Conservation (phyloP, 1,140 invertebrate species). For the Heliothis subflexa region DNA sequence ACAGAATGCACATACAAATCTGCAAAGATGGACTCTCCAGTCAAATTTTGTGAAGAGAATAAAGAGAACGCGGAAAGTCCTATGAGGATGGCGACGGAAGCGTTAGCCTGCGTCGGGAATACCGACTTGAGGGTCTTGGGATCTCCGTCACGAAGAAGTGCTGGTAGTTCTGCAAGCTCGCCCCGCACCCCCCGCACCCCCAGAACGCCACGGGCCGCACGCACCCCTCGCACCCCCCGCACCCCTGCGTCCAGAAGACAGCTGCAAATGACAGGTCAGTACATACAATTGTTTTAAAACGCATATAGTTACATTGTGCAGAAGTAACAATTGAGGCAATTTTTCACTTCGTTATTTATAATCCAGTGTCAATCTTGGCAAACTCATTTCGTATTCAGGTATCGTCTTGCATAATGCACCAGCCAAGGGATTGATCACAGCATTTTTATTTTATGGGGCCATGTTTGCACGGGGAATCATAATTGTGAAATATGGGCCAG, state of each 20-base stretch:
- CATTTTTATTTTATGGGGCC: conserved; percentile 39
- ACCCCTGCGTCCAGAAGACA: conserved; percentile 81
- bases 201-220: conserved; percentile 69
- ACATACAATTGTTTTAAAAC: conserved; percentile 36
- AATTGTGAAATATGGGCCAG: conserved; percentile 46
- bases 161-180: conserved; percentile 68
- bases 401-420: conserved; percentile 41
- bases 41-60: conserved; percentile 79
- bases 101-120: conserved; percentile 76
- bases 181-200: conserved; percentile 77
- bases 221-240: conserved; percentile 77
- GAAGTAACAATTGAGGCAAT: conserved; percentile 30
- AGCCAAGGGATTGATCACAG: conserved; percentile 35
- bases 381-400: conserved; percentile 45
- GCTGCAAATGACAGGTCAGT: conserved; percentile 82
- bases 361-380: conserved; percentile 35
- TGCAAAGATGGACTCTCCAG: conserved; percentile 77
- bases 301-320: conserved; percentile 8
- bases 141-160: conserved; percentile 71
- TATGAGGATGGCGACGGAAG: conserved; percentile 68
- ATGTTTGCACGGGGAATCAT: conserved; percentile 35
- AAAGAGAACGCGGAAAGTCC: conserved; percentile 74
- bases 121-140: conserved; percentile 76
- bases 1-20: conserved; percentile 76
- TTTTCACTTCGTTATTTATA: conserved; percentile 39